A percentile compares a stretch with the other conserved stretches of the same genome.
phyloP scores from a whole-genome alignment of 2,797 vertebrate genomes.

The Spondyliosoma cantharus region DNA sequence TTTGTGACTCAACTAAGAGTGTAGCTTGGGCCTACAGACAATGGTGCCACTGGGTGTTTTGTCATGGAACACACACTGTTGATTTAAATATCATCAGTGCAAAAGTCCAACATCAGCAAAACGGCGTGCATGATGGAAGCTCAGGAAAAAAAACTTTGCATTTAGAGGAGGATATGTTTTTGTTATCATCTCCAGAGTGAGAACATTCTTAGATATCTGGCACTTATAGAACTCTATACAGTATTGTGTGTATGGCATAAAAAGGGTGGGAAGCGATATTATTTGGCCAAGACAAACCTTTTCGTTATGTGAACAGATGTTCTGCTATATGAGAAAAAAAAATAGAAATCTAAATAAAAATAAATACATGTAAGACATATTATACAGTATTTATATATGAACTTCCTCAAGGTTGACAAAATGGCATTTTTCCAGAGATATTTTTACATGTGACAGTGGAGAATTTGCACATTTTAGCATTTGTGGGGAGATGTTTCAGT shows the following conservation, averaged over 20 bases:
- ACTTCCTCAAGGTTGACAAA: constrained; percentile 34
- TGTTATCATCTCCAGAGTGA: background rate
- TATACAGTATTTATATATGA: background rate
- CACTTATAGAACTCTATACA: background rate
- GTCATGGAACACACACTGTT: constrained; percentile 21
- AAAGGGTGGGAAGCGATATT: background rate
- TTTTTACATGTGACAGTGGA: constrained; percentile 37
- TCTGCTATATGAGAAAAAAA: background rate
- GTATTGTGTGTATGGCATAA: background rate
- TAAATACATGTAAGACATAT: background rate
- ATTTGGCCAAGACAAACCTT: background rate
- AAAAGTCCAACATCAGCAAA: constrained; percentile 4
- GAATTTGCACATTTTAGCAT: constrained; percentile 57
- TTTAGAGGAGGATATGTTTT: background rate
- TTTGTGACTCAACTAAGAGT: constrained; percentile 63
- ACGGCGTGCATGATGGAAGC: constrained; percentile 10
- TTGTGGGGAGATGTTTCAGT: constrained; percentile 50
- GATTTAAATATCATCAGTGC: constrained; percentile 25
- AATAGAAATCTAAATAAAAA: background rate
- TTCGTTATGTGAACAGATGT: constrained; percentile 5
- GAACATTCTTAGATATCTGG: background rate
- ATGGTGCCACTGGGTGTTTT: background rate
- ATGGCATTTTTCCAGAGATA: constrained; percentile 21
- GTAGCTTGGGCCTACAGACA: constrained; percentile 41
- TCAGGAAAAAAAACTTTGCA: constrained; percentile 4